Evolutionary conservation across 2,113 vertebrate genomes (phyloP).

Genomic region (Gasterosteus nipponicus): DNA sequence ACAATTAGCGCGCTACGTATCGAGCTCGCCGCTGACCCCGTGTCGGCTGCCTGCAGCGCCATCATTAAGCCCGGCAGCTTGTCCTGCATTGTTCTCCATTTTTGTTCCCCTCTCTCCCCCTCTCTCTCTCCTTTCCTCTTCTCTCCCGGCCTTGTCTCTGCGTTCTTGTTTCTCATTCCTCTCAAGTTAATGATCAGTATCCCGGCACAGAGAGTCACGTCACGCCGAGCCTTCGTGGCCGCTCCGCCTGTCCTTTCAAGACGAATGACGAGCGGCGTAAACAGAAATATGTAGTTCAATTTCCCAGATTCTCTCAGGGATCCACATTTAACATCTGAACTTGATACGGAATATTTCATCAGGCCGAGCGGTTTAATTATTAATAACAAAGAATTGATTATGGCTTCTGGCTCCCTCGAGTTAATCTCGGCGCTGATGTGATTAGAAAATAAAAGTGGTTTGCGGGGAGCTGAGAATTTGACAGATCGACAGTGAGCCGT

Average conservation of each 20-base stretch:
- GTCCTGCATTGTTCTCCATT: conserved; percentile 7
- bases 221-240: neutral
- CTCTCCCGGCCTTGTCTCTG: conserved; percentile 20
- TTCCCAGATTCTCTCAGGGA: conserved; percentile 50
- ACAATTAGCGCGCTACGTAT: conserved; percentile 55
- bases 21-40: conserved; percentile 38
- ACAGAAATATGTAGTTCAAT: conserved; percentile 52
- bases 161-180: conserved; percentile 57
- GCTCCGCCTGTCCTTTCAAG: conserved; percentile 23
- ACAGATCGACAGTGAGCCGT: conserved; percentile 39
- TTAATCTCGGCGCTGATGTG: conserved; percentile 58
- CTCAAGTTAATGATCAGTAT: conserved; percentile 62
- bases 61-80: conserved; percentile 51
- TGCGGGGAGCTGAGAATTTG: conserved; percentile 57
- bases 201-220: conserved; percentile 9
- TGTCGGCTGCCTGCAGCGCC: conserved; percentile 40
- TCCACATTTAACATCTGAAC: conserved; percentile 63
- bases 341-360: conserved; percentile 71
- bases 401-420: conserved; percentile 52
- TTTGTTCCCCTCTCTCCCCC: neutral
- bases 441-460: conserved; percentile 62
- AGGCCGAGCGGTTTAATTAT: conserved; percentile 55
- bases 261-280: conserved; percentile 35
- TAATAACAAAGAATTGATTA: conserved; percentile 72
- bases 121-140: neutral